Base-by-base conservation (phyloP, 2,888 invertebrate species). In the Baccha elongata region DNA sequence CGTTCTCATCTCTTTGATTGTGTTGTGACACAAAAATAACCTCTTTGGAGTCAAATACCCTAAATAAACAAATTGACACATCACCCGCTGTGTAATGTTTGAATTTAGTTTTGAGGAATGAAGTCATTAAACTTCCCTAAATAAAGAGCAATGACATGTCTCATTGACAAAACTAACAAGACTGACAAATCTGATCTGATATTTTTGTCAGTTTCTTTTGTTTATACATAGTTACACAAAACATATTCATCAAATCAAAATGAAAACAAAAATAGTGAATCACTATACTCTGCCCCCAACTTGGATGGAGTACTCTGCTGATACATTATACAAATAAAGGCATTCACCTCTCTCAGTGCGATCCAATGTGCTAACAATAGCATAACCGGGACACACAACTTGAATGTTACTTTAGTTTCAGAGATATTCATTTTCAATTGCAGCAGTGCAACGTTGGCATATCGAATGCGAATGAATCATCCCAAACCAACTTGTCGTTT, bases 331-430 rank as follows among this genome's bases (percentile, higher is more conserved):
- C 5, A 60, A 21, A 50, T 37, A 71, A 37, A 81, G 71, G 29
- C 76, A 67, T 81, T 81, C 76, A 76, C 76, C 76, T 81, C 76
- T 69, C 52, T 19, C 58, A 74, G 23, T 69, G 55, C 42, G 52
- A 52, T 64, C 48, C 50, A 65, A 44, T 79, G 55, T 53, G 52
- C 60, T 40, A 21, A 48, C 74, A 74, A 74, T 44, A 80, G 62
- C 62, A 73, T 60, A 73, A 79, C 68, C 44, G 79, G 65, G 62
- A 69, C 64, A 58, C 35, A 42, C 52, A 62, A 67, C 46, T 81
- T 52, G 48, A 26, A 55, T 32, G 42, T 40, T 15, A 23, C 46
- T 52, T 8, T 23, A 60, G 37, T 52, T 26, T 17, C 42, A 35
- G 52, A 37, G 44, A 73, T 68, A 60, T 68, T 46, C 79, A 64